Evolutionary conservation across 2,888 invertebrate genomes (phyloP).

Genomic region (Slavum lentiscoides): DNA sequence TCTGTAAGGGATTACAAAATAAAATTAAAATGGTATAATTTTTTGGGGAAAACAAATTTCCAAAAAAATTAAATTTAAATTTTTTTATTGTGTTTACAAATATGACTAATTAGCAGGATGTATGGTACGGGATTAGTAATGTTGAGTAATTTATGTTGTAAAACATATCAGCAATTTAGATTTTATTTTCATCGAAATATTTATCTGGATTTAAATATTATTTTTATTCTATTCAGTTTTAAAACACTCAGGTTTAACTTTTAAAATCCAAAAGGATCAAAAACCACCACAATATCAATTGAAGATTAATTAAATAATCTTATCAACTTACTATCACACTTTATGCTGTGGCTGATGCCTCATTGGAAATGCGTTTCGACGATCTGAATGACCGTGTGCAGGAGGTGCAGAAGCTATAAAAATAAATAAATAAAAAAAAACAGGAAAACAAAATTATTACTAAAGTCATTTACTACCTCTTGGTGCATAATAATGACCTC

Average conservation of each 20-base stretch:
- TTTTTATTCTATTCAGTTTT: not conserved
- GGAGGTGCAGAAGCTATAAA: conserved; percentile 46
- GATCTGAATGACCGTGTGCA: conserved; percentile 45
- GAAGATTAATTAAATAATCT: not conserved
- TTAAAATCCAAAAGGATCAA: not conserved
- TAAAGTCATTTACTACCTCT: conserved; percentile 64
- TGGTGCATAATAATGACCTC: conserved; percentile 74
- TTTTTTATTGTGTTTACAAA: too few species aligned
- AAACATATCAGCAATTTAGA: too few species aligned
- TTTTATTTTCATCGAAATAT: too few species aligned
- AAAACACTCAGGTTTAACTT: not conserved
- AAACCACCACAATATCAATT: not conserved
- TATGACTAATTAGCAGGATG: too few species aligned
- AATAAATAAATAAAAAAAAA: conserved; percentile 16
- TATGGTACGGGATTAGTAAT: too few species aligned
- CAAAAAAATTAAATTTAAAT: too few species aligned
- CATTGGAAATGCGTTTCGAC: conserved; percentile 50
- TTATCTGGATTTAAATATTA: not conserved
- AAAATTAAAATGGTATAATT: too few species aligned
- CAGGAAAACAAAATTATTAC: not conserved
- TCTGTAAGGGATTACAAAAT: too few species aligned
- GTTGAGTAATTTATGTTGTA: too few species aligned
- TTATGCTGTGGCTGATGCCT: conserved; percentile 51
- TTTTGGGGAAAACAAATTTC: too few species aligned
- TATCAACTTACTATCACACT: conserved; percentile 50